These are phyloP conservation scores for Hyperoplus immaculatus DNA, from an alignment of 2,797 vertebrate species.

Conservation along the genomic window DNA sequence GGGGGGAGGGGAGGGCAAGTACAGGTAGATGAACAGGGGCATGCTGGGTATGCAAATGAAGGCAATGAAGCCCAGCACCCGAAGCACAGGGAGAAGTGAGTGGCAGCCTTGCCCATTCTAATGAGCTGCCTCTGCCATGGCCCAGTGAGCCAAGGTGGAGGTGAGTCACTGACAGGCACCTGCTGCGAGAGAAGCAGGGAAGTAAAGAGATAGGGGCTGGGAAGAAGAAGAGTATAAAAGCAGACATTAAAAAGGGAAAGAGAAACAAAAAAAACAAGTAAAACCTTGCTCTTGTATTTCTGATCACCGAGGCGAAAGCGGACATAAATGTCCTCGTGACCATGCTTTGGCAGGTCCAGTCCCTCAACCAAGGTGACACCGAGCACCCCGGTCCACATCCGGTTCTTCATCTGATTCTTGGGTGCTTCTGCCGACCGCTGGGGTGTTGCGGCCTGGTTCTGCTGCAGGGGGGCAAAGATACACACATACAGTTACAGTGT, in stretches of 20 bases:
- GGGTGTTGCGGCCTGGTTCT: constrained; percentile 49
- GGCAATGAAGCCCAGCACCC: constrained; percentile 79
- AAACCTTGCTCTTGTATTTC: constrained; percentile 96
- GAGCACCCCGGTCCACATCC: constrained; percentile 91
- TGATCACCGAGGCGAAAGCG: constrained; percentile 93
- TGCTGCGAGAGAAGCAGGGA: constrained; percentile 68
- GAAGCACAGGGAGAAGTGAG: constrained; percentile 76
- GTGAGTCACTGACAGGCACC: constrained; percentile 79
- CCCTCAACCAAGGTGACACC: constrained; percentile 93
- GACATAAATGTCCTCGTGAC: constrained; percentile 90
- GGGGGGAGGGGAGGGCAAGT: constrained; percentile 76
- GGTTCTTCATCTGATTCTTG: constrained; percentile 85
- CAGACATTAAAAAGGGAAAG: constrained; percentile 49
- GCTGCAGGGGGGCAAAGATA: constrained; percentile 53
- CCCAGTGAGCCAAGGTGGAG: constrained; percentile 83
- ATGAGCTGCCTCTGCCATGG: constrained; percentile 84
- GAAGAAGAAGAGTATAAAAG: constrained; percentile 66
- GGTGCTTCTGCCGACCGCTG: constrained; percentile 78
- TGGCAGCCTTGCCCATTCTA: constrained; percentile 83
- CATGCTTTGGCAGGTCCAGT: constrained; percentile 87
- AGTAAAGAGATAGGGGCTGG: constrained; percentile 59
- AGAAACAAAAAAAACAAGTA: constrained; percentile 33
- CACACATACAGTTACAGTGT: constrained; percentile 27
- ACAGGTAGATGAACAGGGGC: constrained; percentile 83
- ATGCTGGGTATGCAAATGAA: constrained; percentile 88